A percentile compares a stretch with the other conserved stretches of the same genome.
Conservation (phyloP, 1,140 invertebrate species). For the Oncopodura yosiiana region DNA sequence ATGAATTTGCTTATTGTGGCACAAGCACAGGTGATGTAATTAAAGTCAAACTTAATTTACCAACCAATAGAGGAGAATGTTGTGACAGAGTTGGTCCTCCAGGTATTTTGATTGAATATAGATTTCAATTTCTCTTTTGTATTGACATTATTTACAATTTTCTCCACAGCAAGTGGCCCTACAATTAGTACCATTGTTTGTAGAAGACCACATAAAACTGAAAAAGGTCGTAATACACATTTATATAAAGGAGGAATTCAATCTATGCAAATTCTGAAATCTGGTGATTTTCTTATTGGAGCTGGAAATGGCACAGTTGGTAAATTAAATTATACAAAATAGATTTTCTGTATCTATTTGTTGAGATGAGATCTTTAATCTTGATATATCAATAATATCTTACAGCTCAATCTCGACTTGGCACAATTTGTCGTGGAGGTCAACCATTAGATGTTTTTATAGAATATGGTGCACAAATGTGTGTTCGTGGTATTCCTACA, state of each 20-base stretch:
- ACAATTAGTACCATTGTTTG: conserved; percentile 9
- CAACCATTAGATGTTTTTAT: conserved; percentile 39
- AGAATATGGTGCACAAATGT: conserved; percentile 30
- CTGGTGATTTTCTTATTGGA: conserved; percentile 56
- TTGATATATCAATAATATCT: too few species aligned
- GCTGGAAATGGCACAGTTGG: conserved; percentile 72
- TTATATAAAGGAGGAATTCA: conserved; percentile 46
- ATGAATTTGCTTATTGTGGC: conserved; percentile 67
- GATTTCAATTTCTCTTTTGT: too few species aligned
- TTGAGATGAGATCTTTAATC: too few species aligned
- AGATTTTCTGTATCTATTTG: too few species aligned
- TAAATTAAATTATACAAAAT: conserved; percentile 39
- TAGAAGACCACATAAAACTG: conserved; percentile 8
- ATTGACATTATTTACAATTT: too few species aligned
- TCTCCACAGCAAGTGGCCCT: conserved; percentile 12
- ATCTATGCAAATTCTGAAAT: conserved; percentile 51
- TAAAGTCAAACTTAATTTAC: conserved; percentile 41
- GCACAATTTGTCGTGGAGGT: conserved; percentile 41
- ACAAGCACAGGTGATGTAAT: conserved; percentile 66
- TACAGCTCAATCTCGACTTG: conserved; percentile 50
- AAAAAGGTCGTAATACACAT: conserved; percentile 28
- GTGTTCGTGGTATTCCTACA: conserved; percentile 47
- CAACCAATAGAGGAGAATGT: conserved; percentile 9
- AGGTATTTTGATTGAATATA: too few species aligned
- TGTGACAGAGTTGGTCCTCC: conserved; percentile 27